Conservation (phyloP, 2,888 invertebrate genomes). For the Odontocolon sp. region DNA sequence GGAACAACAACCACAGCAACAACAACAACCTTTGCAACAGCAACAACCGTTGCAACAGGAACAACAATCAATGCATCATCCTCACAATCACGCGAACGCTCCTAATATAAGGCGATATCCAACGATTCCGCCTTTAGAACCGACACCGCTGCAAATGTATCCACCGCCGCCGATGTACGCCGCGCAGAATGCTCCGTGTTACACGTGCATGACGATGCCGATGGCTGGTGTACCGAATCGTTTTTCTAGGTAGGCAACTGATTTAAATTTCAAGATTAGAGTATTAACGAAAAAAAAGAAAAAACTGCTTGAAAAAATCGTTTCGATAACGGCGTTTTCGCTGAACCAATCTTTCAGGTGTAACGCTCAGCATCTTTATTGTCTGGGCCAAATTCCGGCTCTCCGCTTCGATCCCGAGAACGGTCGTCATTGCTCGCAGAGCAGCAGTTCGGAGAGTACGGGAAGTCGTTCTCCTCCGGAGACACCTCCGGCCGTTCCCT, state of each 20-base stretch:
- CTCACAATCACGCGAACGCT: slow-evolving; percentile 72
- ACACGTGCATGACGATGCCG: slow-evolving; percentile 77
- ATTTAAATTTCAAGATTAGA: slow-evolving; percentile 44
- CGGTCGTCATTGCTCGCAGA: slow-evolving; percentile 82
- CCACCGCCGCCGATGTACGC: slow-evolving; percentile 76
- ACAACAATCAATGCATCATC: slow-evolving; percentile 74
- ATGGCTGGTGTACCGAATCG: slow-evolving; percentile 76
- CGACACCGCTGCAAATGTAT: slow-evolving; percentile 77
- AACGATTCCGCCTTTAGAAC: slow-evolving; percentile 74
- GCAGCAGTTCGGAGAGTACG: slow-evolving; percentile 82
- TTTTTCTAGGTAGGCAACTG: slow-evolving; percentile 78
- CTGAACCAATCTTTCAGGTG: slow-evolving; percentile 66
- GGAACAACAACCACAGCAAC: slow-evolving; percentile 64
- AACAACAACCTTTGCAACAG: slow-evolving; percentile 10
- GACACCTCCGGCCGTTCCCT: slow-evolving; percentile 83
- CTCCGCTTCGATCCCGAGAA: slow-evolving; percentile 82
- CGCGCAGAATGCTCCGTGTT: slow-evolving; percentile 76
- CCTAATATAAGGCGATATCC: slow-evolving; percentile 76
- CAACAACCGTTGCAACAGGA: slow-evolving; percentile 69
- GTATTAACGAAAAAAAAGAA: not conserved
- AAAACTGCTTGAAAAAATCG: not conserved
- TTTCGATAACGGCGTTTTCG: slow-evolving; percentile 24
- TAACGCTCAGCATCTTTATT: slow-evolving; percentile 78
- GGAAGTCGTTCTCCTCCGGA: slow-evolving; percentile 83
- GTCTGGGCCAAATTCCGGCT: slow-evolving; percentile 81